Conservation (phyloP, 2,113 vertebrate species). For the Arenaria interpres region DNA sequence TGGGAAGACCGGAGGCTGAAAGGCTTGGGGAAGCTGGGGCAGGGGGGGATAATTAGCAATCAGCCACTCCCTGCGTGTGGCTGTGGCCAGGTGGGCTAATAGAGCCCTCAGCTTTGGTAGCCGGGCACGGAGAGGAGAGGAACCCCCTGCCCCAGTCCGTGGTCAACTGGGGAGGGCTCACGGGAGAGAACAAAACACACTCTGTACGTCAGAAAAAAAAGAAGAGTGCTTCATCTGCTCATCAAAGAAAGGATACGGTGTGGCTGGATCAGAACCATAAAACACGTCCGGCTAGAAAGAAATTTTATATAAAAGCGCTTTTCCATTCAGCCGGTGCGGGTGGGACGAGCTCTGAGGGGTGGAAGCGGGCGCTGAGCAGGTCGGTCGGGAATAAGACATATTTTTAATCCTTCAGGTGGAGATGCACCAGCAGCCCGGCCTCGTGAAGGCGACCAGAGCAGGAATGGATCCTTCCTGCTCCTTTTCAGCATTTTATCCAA, state of each 20-base stretch:
- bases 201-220: neutral
- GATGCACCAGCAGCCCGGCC: neutral
- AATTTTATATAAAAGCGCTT: neutral
- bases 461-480: neutral
- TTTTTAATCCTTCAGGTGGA: neutral
- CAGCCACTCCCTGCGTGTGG: neutral
- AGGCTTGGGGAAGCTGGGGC: fast-evolving
- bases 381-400: fast-evolving
- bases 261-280: neutral
- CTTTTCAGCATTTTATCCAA: neutral
- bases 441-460: fast-evolving
- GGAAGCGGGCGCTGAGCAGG: neutral
- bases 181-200: neutral
- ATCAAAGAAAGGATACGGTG: neutral
- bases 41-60: fast-evolving
- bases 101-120: neutral
- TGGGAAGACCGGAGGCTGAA: neutral
- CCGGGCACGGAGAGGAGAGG: neutral
- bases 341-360: neutral
- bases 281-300: neutral
- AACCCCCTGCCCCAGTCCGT: neutral
- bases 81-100: neutral
- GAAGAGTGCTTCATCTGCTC: neutral
- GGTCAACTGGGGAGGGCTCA: neutral
- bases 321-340: neutral